Base-by-base conservation (phyloP, 2,113 vertebrate genomes). In the Theristicus caerulescens region DNA sequence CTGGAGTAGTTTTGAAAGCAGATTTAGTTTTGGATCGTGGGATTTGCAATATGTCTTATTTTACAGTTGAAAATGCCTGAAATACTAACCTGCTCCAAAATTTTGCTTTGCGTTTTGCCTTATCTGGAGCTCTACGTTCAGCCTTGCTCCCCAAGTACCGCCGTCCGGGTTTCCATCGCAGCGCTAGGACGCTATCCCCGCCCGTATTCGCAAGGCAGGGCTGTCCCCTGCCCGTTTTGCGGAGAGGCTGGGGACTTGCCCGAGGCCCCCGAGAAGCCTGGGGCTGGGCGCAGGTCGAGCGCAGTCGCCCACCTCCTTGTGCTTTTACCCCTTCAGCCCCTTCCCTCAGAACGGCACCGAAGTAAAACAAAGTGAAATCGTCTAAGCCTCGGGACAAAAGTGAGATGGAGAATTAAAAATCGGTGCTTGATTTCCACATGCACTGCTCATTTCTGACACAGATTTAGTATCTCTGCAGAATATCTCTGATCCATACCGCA, bases 1-100 rank as follows among this genome's bases (percentile, higher is more conserved):
- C 82, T 73, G 71, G 82, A 70, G 55, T 34, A 77, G 18, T 73
- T 92, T 82, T 57, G 61, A 93, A 88, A 80, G 54, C n/a, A 91
- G 57, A 49, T 87, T 82, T 62, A 16, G 54, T 62, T 95, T 79
- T 46, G 27, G 21, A 47, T 80, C 36, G 16, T 0, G 3, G 61
- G 44, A 72, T 74, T 77, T 82, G 20, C 3, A 1, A 38, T 65
- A 55, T 36, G 29, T 77, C 22, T 19, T 49, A 61, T 46, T 82
- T 88, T 82, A 38, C 29, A 58, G 17, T 5, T 55, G 27, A 69
- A 92, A 86, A 55, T 46, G 17, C 26, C 81, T 49, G 52, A 85
- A 70, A 69, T 36, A 11, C 36, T 57, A 64, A 76, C 65, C 21
- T 81, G 47, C 44, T 27, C 14, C 29, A 52, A 9, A 78, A 13